Percentiles rank a stretch among this genome's conserved stretches.
These are phyloP conservation scores for Phortica okadai DNA, from an alignment of 2,888 invertebrate species.

Conservation along the genomic window DNA sequence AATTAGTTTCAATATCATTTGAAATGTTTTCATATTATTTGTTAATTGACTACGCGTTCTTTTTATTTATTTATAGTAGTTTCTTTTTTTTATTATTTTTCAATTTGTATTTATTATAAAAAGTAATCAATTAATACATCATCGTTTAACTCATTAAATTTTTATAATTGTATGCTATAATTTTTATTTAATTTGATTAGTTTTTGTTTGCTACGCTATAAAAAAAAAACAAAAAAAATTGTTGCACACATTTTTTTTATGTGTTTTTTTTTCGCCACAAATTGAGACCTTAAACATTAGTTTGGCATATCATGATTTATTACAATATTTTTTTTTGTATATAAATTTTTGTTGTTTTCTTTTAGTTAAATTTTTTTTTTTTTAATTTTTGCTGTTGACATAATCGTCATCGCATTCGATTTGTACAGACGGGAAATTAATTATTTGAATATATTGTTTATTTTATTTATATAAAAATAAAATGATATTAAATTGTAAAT, in stretches of 20 bases:
- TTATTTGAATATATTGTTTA: no score
- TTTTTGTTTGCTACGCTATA: not conserved
- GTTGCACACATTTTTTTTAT: no score
- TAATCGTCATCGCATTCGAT: not conserved
- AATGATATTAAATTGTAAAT: no score
- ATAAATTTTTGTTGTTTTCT: no score
- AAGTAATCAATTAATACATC: not conserved
- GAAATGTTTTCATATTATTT: not conserved
- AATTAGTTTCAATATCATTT: no score
- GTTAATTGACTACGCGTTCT: slow-evolving; percentile 60
- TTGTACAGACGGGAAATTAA: not conserved
- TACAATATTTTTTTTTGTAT: not conserved
- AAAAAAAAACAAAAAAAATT: no score
- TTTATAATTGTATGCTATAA: not conserved
- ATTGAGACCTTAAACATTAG: not conserved
- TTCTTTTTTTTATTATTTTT: not conserved
- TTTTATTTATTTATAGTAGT: slow-evolving; percentile 19
- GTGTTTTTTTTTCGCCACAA: no score
- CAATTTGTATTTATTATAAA: not conserved
- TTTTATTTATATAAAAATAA: no score
- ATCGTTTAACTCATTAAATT: not conserved
- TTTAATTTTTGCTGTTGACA: not conserved
- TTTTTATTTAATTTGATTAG: not conserved
- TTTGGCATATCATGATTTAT: not conserved
- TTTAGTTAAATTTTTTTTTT: not conserved